phyloP scores from a whole-genome alignment of 2,888 invertebrate genomes.

The Papilio gigon region DNA sequence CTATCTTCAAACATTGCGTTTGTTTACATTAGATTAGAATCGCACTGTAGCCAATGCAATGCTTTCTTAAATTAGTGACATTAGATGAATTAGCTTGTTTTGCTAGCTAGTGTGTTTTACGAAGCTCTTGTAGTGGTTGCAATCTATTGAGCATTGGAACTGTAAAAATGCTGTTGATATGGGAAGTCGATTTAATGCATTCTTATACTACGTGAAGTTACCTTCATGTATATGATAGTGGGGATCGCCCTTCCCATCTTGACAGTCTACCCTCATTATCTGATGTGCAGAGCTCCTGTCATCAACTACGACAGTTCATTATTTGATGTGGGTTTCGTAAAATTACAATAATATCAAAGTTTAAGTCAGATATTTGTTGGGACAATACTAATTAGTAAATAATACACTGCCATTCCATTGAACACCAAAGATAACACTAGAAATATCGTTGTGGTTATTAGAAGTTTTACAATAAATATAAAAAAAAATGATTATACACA shows the following conservation, averaged over 20 bases:
- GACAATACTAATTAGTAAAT: slow-evolving; percentile 35
- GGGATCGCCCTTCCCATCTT: slow-evolving; percentile 53
- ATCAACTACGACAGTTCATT: slow-evolving; percentile 66
- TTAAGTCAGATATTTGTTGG: slow-evolving; percentile 32
- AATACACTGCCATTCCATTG: slow-evolving; percentile 43
- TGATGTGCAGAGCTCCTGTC: slow-evolving; percentile 78
- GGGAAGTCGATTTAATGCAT: slow-evolving; percentile 54
- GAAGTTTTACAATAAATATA: slow-evolving; percentile 43
- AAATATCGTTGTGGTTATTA: slow-evolving; percentile 17
- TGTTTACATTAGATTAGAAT: slow-evolving; percentile 56
- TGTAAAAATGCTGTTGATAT: slow-evolving; percentile 55
- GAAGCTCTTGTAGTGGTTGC: slow-evolving; percentile 59
- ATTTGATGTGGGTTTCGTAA: slow-evolving; percentile 46
- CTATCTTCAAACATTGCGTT: slow-evolving; percentile 48
- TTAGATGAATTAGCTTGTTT: slow-evolving; percentile 65
- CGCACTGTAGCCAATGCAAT: slow-evolving; percentile 71
- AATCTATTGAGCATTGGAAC: slow-evolving; percentile 75
- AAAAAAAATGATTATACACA: slow-evolving; percentile 47
- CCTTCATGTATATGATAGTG: slow-evolving; percentile 44
- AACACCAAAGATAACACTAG: slow-evolving; percentile 37
- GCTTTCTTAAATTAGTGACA: slow-evolving; percentile 66
- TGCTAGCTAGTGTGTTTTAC: slow-evolving; percentile 59
- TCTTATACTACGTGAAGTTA: slow-evolving; percentile 44
- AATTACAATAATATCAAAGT: slow-evolving; percentile 36
- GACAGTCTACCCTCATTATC: slow-evolving; percentile 73